Base-by-base conservation (phyloP, 1,140 invertebrate genomes). In the Tetramorium parvispinum region DNA sequence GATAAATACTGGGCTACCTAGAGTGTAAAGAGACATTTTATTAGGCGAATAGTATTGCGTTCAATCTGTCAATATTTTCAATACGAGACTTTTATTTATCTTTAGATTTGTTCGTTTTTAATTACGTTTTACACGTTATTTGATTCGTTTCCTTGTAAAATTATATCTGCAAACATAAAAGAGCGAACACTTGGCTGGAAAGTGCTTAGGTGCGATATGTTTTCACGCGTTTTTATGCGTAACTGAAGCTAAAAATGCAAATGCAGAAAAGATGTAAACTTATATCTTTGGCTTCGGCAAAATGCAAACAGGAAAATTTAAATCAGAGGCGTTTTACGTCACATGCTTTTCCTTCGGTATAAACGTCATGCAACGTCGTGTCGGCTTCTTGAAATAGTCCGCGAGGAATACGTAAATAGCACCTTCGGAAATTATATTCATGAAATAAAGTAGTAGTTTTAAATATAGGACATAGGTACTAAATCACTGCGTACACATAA, bases 321-420 rank as follows among this genome's bases (percentile, higher is more conserved):
- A 63, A 63, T 70, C 77, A 55, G 77, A 66, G 16, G 16, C 59
- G 10, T 55, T 55, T 81, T 70, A 81, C 49, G 37, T 70, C 63
- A 55, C 65, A 24, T 32, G 21, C 32, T 27, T 81, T 68, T 68
- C 24, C 77, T 43, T 70, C 37, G 37, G 13, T 81, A 70, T 55
- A 40, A 70, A 70, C 49, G 65, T 37, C 63, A 53, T 68, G 63
- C 63, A 55, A 43, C 37, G 49, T 65, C 21, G 51, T 53, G 49
- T 81, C n/a, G 18, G 43, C 66, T 70, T 70, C 65, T 70, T 43
- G 63, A 81, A 81, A 70, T 81, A 70, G 78, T 70, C 63, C 37
- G 37, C 37, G 49, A 40, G 37, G 49, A 81, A 70, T 55, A 70
- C 63, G 51, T 55, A 70, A 70, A 81, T 68, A 81, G 32, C 46